Percentiles rank a stretch among this genome's conserved stretches.
Conservation (phyloP, 1,140 invertebrate genomes). For the Drosophila sulfurigaster region DNA sequence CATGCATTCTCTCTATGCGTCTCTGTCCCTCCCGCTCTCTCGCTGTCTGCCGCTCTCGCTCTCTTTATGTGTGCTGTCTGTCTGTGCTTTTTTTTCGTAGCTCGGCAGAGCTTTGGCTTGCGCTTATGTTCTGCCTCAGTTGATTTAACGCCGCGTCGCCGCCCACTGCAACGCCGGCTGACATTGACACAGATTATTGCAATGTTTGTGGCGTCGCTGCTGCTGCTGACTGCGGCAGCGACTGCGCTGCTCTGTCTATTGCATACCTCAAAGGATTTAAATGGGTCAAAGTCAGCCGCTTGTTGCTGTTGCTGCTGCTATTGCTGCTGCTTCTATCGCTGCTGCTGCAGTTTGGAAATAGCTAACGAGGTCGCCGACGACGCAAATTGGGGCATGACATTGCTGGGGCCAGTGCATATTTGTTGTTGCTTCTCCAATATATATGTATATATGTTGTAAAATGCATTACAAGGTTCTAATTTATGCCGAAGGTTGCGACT, state of each 20-base stretch:
- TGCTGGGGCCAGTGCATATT: conserved; percentile 43
- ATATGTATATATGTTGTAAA: conserved; percentile 38
- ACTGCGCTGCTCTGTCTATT: conserved; percentile 52
- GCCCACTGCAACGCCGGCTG: conserved; percentile 77
- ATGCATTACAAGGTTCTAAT: conserved; percentile 70
- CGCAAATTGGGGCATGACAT: conserved; percentile 78
- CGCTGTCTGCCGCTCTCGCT: conserved; percentile 15
- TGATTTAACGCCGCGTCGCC: conserved; percentile 70
- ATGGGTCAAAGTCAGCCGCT: conserved; percentile 81
- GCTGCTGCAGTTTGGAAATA: conserved; percentile 65
- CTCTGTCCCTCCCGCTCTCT: conserved; percentile 22
- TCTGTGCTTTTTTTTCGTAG: conserved; percentile 29
- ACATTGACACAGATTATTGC: conserved; percentile 78
- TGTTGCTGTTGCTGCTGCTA: conserved; percentile 72
- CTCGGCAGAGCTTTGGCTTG: conserved; percentile 26
- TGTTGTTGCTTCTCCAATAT: conserved; percentile 43
- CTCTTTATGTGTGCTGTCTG: conserved; percentile 7
- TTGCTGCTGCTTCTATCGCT: conserved; percentile 23
- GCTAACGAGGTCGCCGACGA: conserved; percentile 59
- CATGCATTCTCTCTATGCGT: not conserved
- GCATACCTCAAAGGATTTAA: conserved; percentile 80
- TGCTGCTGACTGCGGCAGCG: conserved; percentile 26
- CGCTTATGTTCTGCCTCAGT: conserved; percentile 74
- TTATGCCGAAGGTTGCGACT: conserved; percentile 48
- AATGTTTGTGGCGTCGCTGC: conserved; percentile 53